These are phyloP conservation scores for Bubalus kerabau DNA, from an alignment of 2,113 vertebrate genomes.

Conservation along the genomic window DNA sequence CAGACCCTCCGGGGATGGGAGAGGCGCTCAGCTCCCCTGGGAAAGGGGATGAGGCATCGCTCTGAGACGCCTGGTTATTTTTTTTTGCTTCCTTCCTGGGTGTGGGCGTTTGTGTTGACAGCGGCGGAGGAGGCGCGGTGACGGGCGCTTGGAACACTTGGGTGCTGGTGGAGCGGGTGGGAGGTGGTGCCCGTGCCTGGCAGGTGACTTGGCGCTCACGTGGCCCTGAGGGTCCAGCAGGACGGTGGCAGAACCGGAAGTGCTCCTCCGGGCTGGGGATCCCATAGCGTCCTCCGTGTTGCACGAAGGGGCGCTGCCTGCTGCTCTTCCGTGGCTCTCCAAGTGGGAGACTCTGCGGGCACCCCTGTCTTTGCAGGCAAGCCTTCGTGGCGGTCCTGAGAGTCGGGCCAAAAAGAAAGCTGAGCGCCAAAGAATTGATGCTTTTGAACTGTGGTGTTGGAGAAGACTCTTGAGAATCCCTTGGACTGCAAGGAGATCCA, in stretches of 20 bases:
- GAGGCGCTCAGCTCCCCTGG: neutral
- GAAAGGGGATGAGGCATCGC: neutral
- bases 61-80: conserved; percentile 16
- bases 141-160: conserved; percentile 20
- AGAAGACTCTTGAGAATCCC: neutral
- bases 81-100: conserved; percentile 38
- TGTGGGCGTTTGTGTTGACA: conserved; percentile 68
- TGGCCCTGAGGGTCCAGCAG: neutral
- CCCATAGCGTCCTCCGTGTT: fast-evolving
- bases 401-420: neutral
- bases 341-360: neutral
- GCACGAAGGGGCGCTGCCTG: neutral
- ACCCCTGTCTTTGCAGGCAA: neutral
- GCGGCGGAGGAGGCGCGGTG: neutral
- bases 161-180: neutral
- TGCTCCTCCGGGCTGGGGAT: neutral
- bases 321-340: fast-evolving
- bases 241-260: neutral
- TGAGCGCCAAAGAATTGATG: neutral
- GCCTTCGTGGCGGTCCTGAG: neutral
- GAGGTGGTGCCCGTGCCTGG: conserved; percentile 1
- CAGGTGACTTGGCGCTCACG: conserved; percentile 53
- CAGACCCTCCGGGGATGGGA: neutral
- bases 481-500: neutral
- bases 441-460: neutral